Evolutionary conservation across 2,797 vertebrate genomes (phyloP).

Genomic region (Limosa lapponica): DNA sequence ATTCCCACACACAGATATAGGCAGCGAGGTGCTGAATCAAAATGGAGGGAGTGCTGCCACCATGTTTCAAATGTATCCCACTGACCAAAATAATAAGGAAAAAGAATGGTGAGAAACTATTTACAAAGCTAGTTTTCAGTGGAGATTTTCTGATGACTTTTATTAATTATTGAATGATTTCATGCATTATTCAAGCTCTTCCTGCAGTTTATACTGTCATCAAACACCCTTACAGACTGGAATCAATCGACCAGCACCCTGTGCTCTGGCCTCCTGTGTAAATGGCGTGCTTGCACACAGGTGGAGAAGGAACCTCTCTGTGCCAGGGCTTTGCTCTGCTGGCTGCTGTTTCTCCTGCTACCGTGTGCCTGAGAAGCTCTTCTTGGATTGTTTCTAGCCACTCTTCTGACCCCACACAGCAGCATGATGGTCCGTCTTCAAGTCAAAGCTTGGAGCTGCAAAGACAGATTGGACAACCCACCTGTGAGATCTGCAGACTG

Average conservation of each 20-base stretch:
- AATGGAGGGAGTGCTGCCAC: background rate
- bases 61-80: background rate
- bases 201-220: conserved; percentile 17
- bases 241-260: background rate
- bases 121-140: background rate
- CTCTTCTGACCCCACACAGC: background rate
- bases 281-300: background rate
- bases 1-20: too few relatives aligned
- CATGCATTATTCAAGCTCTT: conserved; percentile 69
- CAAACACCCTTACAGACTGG: background rate
- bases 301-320: background rate
- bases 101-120: background rate
- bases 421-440: background rate
- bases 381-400: background rate
- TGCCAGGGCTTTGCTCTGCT: background rate
- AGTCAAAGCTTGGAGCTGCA: background rate
- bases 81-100: background rate
- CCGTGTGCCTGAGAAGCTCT: background rate
- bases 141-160: conserved; percentile 41
- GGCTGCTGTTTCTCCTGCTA: background rate
- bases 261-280: background rate
- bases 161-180: conserved; percentile 75
- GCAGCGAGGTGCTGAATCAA: too few relatives aligned
- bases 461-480: background rate
- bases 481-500: background rate